Conservation (phyloP, 2,888 invertebrate genomes). For the Watsonalla cultraria region DNA sequence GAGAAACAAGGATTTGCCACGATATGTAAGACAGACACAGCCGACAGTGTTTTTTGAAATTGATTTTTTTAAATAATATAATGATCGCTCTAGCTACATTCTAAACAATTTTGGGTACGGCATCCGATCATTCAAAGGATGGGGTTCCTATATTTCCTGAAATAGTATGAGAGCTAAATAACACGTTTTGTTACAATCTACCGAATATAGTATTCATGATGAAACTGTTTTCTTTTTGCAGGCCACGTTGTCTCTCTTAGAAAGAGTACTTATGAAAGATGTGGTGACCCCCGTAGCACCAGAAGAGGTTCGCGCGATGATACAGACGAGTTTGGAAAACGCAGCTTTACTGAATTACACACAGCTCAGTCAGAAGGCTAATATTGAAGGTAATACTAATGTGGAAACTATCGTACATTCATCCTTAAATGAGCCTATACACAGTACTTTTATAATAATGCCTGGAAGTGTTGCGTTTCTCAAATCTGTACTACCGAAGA, state of each 20-base stretch:
- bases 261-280: slow-evolving; percentile 99
- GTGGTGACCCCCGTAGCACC: slow-evolving; percentile 97
- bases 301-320: slow-evolving; percentile 96
- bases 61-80: no score
- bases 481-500: no score
- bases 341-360: slow-evolving; percentile 99
- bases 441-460: no score
- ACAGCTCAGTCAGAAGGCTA: slow-evolving; percentile 96
- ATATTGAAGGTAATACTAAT: slow-evolving; percentile 90
- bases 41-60: no score
- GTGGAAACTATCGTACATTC: neutral
- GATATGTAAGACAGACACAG: no score
- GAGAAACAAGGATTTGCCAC: neutral
- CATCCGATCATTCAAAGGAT: no score
- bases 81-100: no score
- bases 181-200: no score
- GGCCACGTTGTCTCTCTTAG: slow-evolving; percentile 96
- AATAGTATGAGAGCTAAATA: no score
- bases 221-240: slow-evolving; percentile 26
- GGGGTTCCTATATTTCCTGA: no score
- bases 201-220: neutral
- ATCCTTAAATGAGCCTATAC: neutral
- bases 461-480: no score
- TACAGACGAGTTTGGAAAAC: slow-evolving; percentile 97
- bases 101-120: no score